Base-by-base conservation (phyloP, 2,888 invertebrate genomes). In the Acronicta leporina region DNA sequence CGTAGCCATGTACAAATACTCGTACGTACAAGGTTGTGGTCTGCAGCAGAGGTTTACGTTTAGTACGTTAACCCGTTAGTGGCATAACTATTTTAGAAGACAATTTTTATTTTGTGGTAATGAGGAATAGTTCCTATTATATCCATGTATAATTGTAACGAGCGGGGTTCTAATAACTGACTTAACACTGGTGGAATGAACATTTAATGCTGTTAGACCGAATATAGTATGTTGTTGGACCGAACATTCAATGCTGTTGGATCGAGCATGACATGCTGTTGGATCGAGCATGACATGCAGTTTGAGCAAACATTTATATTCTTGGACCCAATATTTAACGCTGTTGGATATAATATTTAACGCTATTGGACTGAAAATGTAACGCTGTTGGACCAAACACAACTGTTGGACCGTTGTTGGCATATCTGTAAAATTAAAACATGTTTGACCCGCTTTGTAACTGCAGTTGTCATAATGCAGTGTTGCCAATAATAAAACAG, bases 391-490 rank as follows among this genome's bases (percentile, higher is more conserved):
- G n/a, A 35, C 1, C 5, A 4, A 35, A 35, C 35, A n/a, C 13
- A 13, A 35, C n/a, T 35, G n/a, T 35, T 38, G n/a, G 38, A 33
- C 11, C 33, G 33, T 33, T 33, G 33, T 38, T 38, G 7, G 38
- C n/a, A n/a, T n/a, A n/a, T 38, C 48, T 40, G 33, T 48, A 64
- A 59, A 64, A 70, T 59, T 54, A 16, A 16, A 52, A 38, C 11
- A 30, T 44, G 43, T 50, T 54, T 58, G 63, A 68, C 65, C 63
- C 13, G 49, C 41, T 63, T 73, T 35, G 13, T 41, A 35, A 82
- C 73, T 84, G 84, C 85, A 84, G 80, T 81, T 70, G 75, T 77
- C 85, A 85, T 87, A 86, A 85, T 87, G 84, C 87, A 80, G 87
- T 80, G 61, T 61, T 52, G 60, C 64, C 33, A 61, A 51, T 60